Evolutionary conservation across 2,888 invertebrate species (phyloP).

Genomic region (Ennomos erosarius): DNA sequence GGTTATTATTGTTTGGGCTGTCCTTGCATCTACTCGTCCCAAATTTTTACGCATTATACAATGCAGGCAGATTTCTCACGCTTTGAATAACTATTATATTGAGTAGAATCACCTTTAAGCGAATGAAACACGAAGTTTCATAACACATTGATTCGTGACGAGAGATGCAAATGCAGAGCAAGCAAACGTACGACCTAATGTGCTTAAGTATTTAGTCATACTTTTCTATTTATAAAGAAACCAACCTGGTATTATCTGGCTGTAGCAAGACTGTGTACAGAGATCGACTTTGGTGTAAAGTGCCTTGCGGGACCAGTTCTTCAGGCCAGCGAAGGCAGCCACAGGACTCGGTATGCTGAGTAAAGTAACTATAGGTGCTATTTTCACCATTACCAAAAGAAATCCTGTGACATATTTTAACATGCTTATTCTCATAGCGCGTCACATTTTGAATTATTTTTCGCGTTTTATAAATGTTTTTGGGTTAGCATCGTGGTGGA

Average conservation of each 20-base stretch:
- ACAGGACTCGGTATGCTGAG: conserved; percentile 70
- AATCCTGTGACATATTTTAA: conserved; percentile 56
- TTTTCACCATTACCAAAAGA: conserved; percentile 68
- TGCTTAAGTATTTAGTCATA: neutral
- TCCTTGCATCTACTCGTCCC: no score
- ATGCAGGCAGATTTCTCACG: no score
- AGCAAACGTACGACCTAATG: no score
- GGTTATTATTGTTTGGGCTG: no score
- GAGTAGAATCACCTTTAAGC: no score
- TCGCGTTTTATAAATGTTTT: conserved; percentile 38
- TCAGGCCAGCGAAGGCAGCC: conserved; percentile 64
- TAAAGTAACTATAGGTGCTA: conserved; percentile 67
- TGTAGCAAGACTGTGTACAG: conserved; percentile 74
- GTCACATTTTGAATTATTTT: conserved; percentile 39
- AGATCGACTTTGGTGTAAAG: conserved; percentile 73
- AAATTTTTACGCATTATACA: no score
- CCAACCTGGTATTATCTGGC: conserved; percentile 55
- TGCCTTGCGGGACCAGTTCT: conserved; percentile 69
- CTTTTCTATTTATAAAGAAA: neutral
- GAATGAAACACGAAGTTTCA: no score
- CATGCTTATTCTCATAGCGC: conserved; percentile 47
- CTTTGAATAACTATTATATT: no score
- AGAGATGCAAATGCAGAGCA: no score
- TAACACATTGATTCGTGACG: no score
- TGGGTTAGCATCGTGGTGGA: conserved; percentile 31